Base-by-base conservation (phyloP, 2,113 vertebrate species). In the Mirounga angustirostris region DNA sequence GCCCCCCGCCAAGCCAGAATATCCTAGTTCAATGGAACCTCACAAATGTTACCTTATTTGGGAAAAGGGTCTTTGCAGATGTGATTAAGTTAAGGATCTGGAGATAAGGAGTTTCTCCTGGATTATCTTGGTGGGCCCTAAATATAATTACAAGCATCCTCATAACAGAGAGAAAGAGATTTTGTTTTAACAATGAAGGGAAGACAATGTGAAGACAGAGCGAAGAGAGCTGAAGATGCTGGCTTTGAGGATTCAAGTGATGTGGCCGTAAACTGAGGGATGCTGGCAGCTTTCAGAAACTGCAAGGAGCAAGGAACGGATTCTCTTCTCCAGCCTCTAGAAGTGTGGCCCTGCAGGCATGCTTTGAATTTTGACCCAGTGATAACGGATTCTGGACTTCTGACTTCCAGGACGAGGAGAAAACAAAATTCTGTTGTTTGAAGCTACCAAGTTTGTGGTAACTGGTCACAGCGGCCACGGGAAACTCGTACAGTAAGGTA, bases 351-450 rank as follows among this genome's bases (percentile, higher is more conserved):
- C 4, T 61, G 24, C 2, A 56, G 52, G 85, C 21, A 92, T 50
- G n/a, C 40, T 69, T 30, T 76, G 33, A 50, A 76, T 79, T 90
- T 88, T 73, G 59, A 4, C 8, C 19, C 58, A 69, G 7, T 69
- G 52, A 89, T 85, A 43, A 76, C 3, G 33, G 19, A 58, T 43
- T 84, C 69, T 54, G 14, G 10, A 76, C 10, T 65, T 92, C 33
- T 50, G 58, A 13, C 11, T 36, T 89, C 16, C 28, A 97, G 58
- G 59, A 78, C 2, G 16, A 69, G 13, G 30, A 81, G 3, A 91
- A 13, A 94, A 89, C n/a, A 92, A 40, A 94, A 88, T 80, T 79
- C n/a, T 88, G 9, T 74, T 71, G n/a, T 80, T 95, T 90, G 69
- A 91, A 78, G 43, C 16, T 21, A 50, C 58, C 14, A 54, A 54